Evolutionary conservation across 2,888 invertebrate species (phyloP).

Genomic region (Leptogaster cylindrica): DNA sequence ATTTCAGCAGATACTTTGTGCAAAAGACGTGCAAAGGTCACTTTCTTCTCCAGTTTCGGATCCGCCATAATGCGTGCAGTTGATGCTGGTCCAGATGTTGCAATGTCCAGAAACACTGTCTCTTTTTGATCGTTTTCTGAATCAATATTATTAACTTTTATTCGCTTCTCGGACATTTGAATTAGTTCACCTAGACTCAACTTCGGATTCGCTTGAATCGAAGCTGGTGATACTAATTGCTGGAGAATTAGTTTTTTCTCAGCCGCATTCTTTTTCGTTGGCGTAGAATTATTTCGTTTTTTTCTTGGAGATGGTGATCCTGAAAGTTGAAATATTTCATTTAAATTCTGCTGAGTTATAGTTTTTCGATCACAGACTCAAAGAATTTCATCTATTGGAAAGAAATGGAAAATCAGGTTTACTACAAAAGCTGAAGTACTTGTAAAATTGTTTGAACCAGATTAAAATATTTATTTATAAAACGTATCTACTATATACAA

Average conservation of each 20-base stretch:
- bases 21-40: slow-evolving; percentile 75
- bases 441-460: not conserved
- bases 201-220: slow-evolving; percentile 63
- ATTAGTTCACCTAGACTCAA: slow-evolving; percentile 76
- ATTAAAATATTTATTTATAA: slow-evolving; percentile 1
- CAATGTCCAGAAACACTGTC: slow-evolving; percentile 67
- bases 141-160: slow-evolving; percentile 57
- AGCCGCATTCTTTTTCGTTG: slow-evolving; percentile 76
- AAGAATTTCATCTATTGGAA: not conserved
- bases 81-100: slow-evolving; percentile 60
- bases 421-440: slow-evolving; percentile 29
- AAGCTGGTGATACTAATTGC: slow-evolving; percentile 75
- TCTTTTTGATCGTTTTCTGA: slow-evolving; percentile 65
- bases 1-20: slow-evolving; percentile 80
- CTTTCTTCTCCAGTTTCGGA: slow-evolving; percentile 78
- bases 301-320: slow-evolving; percentile 80
- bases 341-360: not conserved
- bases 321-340: too few species aligned
- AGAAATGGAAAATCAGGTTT: slow-evolving; percentile 2
- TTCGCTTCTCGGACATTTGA: slow-evolving; percentile 71
- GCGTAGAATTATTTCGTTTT: slow-evolving; percentile 80
- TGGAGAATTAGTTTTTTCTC: slow-evolving; percentile 82
- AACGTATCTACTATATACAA: slow-evolving; percentile 26
- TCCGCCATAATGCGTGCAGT: slow-evolving; percentile 67
- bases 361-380: not conserved